Conservation (phyloP, 2,888 invertebrate species). For the Thereva nobilitata region DNA sequence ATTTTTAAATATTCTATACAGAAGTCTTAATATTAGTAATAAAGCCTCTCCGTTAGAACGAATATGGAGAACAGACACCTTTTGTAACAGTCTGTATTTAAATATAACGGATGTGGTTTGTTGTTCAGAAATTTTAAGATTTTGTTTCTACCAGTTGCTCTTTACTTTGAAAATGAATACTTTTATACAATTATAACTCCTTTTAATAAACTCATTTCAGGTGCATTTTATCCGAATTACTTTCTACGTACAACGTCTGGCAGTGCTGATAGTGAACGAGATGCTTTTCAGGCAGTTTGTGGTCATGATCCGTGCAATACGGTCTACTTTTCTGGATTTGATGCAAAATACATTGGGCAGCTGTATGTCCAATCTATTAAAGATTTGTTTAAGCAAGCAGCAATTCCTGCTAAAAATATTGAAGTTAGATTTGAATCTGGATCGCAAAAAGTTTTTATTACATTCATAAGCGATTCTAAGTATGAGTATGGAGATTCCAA, state of each 20-base stretch:
- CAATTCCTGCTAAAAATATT: slow-evolving; percentile 54
- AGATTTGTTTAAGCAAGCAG: slow-evolving; percentile 60
- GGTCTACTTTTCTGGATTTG: slow-evolving; percentile 68
- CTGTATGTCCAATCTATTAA: slow-evolving; percentile 71
- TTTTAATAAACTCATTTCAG: slow-evolving; percentile 13
- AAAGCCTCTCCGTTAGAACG: too few relatives aligned
- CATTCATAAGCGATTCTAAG: slow-evolving; percentile 62
- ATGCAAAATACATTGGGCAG: slow-evolving; percentile 67
- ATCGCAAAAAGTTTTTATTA: slow-evolving; percentile 69
- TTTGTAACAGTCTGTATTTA: too few relatives aligned
- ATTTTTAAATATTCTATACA: too few relatives aligned
- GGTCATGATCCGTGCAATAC: slow-evolving; percentile 79
- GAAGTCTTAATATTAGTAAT: too few relatives aligned
- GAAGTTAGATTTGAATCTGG: slow-evolving; percentile 56
- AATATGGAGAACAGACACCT: too few relatives aligned
- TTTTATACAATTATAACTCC: not conserved
- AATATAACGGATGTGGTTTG: too few relatives aligned
- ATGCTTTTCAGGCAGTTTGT: slow-evolving; percentile 67
- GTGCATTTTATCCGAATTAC: slow-evolving; percentile 91
- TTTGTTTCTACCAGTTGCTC: not conserved
- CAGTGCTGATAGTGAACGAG: slow-evolving; percentile 66
- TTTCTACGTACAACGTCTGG: slow-evolving; percentile 66
- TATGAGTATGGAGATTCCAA: slow-evolving; percentile 43
- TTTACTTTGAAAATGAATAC: not conserved
- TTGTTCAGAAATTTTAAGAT: too few relatives aligned